A percentile compares a stretch with the other conserved stretches of the same genome.
phyloP scores from a whole-genome alignment of 2,888 invertebrate species.

The Tigriopus californicus region DNA sequence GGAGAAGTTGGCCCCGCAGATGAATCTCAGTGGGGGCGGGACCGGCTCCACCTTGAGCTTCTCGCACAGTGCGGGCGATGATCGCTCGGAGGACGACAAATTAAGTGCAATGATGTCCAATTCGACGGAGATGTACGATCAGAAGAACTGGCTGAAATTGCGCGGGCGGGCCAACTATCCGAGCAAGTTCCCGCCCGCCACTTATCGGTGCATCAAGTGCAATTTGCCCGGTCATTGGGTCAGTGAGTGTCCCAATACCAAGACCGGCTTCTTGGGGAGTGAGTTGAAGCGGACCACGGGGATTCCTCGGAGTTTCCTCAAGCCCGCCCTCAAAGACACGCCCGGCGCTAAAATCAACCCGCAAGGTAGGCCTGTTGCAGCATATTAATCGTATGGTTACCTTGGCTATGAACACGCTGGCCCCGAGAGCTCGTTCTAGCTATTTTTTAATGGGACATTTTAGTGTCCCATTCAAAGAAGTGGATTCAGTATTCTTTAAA shows the following conservation, averaged over 20 bases:
- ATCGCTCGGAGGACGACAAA: slow-evolving; percentile 75
- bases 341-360: slow-evolving; percentile 63
- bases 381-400: no score
- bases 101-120: slow-evolving; percentile 94
- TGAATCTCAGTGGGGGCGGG: background rate
- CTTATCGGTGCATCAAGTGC: slow-evolving; percentile 85
- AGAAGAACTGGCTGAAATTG: slow-evolving; percentile 26
- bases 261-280: slow-evolving; percentile 24
- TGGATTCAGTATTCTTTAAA: no score
- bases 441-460: no score
- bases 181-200: slow-evolving; percentile 70
- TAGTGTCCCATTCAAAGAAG: no score
- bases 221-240: slow-evolving; percentile 93
- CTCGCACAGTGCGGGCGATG: background rate
- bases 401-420: no score
- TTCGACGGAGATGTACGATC: slow-evolving; percentile 89
- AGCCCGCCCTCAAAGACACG: slow-evolving; percentile 63
- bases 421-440: no score
- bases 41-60: background rate
- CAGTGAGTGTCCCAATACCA: slow-evolving; percentile 67
- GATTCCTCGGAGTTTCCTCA: slow-evolving; percentile 89
- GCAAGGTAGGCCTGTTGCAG: background rate
- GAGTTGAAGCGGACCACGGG: slow-evolving; percentile 88
- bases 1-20: slow-evolving; percentile 3
- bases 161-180: slow-evolving; percentile 53